Base-by-base conservation (phyloP, 2,888 invertebrate species). In the Pristionchus arcanus region DNA sequence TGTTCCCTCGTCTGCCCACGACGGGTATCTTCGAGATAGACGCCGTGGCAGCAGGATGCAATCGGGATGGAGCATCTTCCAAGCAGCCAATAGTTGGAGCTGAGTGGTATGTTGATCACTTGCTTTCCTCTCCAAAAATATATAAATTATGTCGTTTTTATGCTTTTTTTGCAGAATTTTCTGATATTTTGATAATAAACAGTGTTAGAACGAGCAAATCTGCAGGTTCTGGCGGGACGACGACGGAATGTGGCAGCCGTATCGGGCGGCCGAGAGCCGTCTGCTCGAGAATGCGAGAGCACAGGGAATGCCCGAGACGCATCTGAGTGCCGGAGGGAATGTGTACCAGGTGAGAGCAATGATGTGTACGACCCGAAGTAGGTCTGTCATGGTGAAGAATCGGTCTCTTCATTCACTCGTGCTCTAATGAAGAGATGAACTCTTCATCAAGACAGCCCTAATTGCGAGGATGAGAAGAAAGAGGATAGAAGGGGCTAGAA, bases 21-120 rank as follows among this genome's bases (percentile, higher is more conserved):
- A 98, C 98, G 96, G 98, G 98, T 19, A 97, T 99, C 94, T 99
- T 99, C 96, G 97, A 97, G 86, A 98, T 99, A 90, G 98, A 99
- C 96, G 96, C 97, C 84, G 96, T 98, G 28, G 77, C 81, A 0
- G 81, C 31, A 19, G 83, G 83, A 31, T 25, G 28, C 31, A 90
- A 83, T 55, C 19, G 84, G 16, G 84, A 59, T 9, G 31, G 31
- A 28, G 84, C 31, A 13, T 15, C 63, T 4, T 74, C 90, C 34
- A 55, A 68, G 15, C 68, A 28, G 28, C 49, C 74, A 42, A 28
- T 31, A 5, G 86, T 53, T 9, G 53, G 49, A 25, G 59, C 86
- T 7, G 49, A 86, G n/a, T 86, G 86, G 86, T 86, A 25, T 37
- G 86, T 59, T 5, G n/a, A 55, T n/a, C 49, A 13, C 4, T 77